Evolutionary conservation across 2,888 invertebrate genomes (phyloP), one percentile per base, ranked within the genome.

Genomic region (Volucella zonaria): DNA sequence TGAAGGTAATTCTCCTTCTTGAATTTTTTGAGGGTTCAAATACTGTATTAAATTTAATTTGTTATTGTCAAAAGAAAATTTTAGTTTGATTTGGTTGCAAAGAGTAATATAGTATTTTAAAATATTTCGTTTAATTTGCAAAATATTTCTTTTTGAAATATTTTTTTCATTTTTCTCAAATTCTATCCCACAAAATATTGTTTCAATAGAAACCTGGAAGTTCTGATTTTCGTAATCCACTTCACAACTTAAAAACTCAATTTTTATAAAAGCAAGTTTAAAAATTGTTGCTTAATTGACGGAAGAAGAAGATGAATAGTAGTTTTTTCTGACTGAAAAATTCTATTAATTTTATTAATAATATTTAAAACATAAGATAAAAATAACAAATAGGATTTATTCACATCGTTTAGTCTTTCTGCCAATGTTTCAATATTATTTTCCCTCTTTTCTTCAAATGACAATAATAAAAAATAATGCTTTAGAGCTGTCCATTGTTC

Each of bases 111-210:
- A 77, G 38, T 71, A 71, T 56, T 70, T 71, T 38, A 70, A 62
- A 62, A 62, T 78, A 45, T 71, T 71, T 56, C 9, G 1, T 62
- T 78, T 71, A 4, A 78, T 70, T 56, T 52, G 31, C 4, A 71
- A 42, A 45, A 64, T 8, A 56, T 9, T 54, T 62, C 64, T 56
- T 43, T 52, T 31, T 56, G 61, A 49, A 15, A 78, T 9, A 45
- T 64, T 62, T 11, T 15, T 54, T 70, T 77, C 12, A 59, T 45
- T 11, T 23, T 15, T 70, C 49, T 78, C 70, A 52, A 78, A 78
- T 52, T 62, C 70, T 1, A 71, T 66, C 8, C 77, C 77, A 61
- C 77, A 77, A 77, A 51, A 77, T 18, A 77, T 77, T 31, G n/a
- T 11, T n/a, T 23, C 15, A 52, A 31, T 38, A 14, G n/a, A 10